Evolutionary conservation across 2,113 vertebrate genomes (phyloP), one percentile per base, ranked within the genome.

Genomic region (Apus apus): DNA sequence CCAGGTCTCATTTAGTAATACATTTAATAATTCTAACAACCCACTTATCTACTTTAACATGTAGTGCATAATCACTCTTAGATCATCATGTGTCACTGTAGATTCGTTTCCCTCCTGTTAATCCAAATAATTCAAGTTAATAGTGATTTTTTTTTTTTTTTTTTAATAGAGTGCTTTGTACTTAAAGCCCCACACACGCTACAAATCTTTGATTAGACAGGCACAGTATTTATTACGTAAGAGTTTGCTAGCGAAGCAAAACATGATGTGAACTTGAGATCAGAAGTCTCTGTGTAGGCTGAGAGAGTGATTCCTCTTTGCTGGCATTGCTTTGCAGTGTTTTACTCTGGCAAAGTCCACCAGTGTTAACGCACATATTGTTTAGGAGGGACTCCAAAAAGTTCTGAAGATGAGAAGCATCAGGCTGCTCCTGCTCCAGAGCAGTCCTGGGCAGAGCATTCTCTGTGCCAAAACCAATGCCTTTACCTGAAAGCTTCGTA

Each of bases 1-100:
- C 56, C 79, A 96, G 68, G 57, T 92, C 77, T 95, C 75, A 85
- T 86, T 94, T 96, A 91, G 76, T 96, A 96, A 96, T 86, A 80
- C 80, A 87, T 86, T 93, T 95, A 94, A 85, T 87, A 89, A 79
- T 61, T 96, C 81, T 96, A 94, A 94, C 56, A 86, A 86, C 54
- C 30, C 48, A 80, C 82, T 91, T 95, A 27, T 50, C 83, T 94
- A 89, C 88, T 92, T 92, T 76, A 76, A 73, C 58, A 77, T 72
- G 71, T 73, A 83, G 71, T 58, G 51, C 43, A 80, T 88, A 92
- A 93, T 92, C 90, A 93, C 40, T 61, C 76, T 92, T 68, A 81
- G 73, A 92, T 95, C 91, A 94, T 93, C 89, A 57, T 78, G 40
- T 95, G 84, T 92, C 76, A 78, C 65, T 75, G 32, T 67, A 78